Conservation (phyloP, 2,113 vertebrate species). For the Cyprinus carpio region DNA sequence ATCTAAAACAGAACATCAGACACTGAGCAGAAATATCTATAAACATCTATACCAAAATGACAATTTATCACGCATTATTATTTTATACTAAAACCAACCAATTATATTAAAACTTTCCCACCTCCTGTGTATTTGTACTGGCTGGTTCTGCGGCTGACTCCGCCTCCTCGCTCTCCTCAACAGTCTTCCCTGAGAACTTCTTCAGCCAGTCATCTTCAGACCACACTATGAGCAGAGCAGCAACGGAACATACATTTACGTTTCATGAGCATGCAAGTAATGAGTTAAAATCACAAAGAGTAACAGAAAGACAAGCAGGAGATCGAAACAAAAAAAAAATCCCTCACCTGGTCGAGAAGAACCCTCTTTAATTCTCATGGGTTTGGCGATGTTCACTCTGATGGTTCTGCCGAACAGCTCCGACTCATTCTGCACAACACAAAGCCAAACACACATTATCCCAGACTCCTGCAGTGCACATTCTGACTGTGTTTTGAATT, state of each 20-base stretch:
- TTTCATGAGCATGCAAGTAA: not conserved
- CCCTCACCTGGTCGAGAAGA: constrained; percentile 90
- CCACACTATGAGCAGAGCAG: constrained; percentile 80
- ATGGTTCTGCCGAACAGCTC: constrained; percentile 96
- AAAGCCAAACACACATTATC: not conserved
- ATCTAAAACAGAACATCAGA: not conserved
- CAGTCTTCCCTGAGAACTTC: constrained; percentile 94
- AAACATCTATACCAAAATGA: no score
- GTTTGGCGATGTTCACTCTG: constrained; percentile 94
- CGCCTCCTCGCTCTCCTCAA: constrained; percentile 85
- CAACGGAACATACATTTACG: no score
- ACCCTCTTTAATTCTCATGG: constrained; percentile 96
- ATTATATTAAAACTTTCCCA: constrained; percentile 52
- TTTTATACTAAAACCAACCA: no score
- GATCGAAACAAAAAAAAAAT: not conserved
- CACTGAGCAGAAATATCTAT: no score
- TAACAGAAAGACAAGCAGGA: not conserved
- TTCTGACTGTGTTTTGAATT: not conserved
- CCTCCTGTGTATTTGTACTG: constrained; percentile 80
- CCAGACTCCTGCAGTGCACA: no score
- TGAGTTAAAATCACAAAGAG: not conserved
- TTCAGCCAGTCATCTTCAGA: constrained; percentile 98
- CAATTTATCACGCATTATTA: no score
- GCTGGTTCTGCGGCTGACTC: constrained; percentile 73
- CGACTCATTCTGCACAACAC: constrained; percentile 85